A percentile compares a stretch with the other conserved stretches of the same genome.
Conservation (phyloP, 1,140 invertebrate species). For the Akabosia matsudoensis region DNA sequence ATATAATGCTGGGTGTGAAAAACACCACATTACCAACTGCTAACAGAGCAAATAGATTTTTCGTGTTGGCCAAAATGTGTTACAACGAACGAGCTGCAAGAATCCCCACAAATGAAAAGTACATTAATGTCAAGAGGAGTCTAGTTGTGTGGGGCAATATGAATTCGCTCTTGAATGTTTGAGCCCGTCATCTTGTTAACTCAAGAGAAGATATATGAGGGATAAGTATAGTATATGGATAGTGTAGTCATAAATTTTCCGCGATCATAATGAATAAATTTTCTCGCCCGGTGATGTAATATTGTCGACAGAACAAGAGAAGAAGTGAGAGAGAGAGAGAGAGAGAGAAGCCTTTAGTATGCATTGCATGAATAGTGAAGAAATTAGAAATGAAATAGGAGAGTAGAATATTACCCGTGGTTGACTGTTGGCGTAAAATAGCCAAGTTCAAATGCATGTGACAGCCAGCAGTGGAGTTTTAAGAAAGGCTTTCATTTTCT, state of each 20-base stretch:
- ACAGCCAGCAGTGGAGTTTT: background rate
- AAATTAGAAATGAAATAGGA: conserved; percentile 29
- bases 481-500: background rate
- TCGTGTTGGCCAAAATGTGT: too few relatives aligned
- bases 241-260: conserved; percentile 39
- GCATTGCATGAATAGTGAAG: conserved; percentile 32
- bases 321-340: background rate
- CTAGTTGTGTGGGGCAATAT: background rate
- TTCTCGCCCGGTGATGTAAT: conserved; percentile 14
- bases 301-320: background rate
- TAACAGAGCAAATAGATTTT: too few relatives aligned
- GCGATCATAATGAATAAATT: conserved; percentile 43
- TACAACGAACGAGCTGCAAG: too few relatives aligned
- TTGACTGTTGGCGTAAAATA: background rate
- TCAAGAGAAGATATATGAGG: conserved; percentile 13
- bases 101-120: conserved; percentile 1
- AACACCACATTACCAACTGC: too few relatives aligned
- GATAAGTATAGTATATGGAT: conserved; percentile 24
- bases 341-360: conserved; percentile 27
- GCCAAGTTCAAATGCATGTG: background rate
- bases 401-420: background rate
- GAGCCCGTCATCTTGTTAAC: conserved; percentile 6
- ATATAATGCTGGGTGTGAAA: too few relatives aligned
- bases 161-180: conserved; percentile 16
- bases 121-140: conserved; percentile 5